A percentile compares a stretch with the other conserved stretches of the same genome.
phyloP scores from a whole-genome alignment of 2,888 invertebrate genomes.

The Phengaris arion region DNA sequence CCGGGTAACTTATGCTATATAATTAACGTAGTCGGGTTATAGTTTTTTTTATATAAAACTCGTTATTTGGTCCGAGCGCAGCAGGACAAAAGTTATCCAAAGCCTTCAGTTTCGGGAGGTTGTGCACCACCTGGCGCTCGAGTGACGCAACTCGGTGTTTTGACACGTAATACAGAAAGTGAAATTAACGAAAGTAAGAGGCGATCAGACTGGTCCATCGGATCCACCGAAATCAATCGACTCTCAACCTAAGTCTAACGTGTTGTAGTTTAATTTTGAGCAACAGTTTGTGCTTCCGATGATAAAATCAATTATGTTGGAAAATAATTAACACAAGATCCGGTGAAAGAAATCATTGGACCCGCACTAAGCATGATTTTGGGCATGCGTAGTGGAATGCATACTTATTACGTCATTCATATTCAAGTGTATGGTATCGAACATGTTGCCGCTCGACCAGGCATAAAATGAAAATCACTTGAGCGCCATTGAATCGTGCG shows the following conservation, averaged over 20 bases:
- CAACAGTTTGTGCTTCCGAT: not conserved
- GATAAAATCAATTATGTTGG: constrained; percentile 18
- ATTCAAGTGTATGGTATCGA: no score
- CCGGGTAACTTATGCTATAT: no score
- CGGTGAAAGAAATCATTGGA: constrained; percentile 1
- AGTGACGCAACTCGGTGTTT: not conserved
- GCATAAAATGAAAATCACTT: no score
- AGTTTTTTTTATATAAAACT: no score
- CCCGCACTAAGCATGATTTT: not conserved
- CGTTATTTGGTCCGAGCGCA: no score
- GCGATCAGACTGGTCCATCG: constrained; percentile 47
- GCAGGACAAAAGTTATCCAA: not conserved
- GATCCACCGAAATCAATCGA: constrained; percentile 44
- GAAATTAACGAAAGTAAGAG: constrained; percentile 56
- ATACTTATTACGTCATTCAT: not conserved
- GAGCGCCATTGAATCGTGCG: no score
- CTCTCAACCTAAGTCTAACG: constrained; percentile 41
- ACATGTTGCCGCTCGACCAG: no score
- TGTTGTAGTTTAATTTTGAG: constrained; percentile 34
- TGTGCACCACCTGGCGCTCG: not conserved
- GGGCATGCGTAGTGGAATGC: not conserved
- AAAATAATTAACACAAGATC: constrained; percentile 11
- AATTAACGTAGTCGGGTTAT: no score
- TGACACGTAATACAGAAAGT: constrained; percentile 60
- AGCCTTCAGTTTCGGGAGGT: not conserved